These are phyloP conservation scores for Vimba vimba DNA, from an alignment of 2,113 vertebrate genomes.

Conservation along the genomic window DNA sequence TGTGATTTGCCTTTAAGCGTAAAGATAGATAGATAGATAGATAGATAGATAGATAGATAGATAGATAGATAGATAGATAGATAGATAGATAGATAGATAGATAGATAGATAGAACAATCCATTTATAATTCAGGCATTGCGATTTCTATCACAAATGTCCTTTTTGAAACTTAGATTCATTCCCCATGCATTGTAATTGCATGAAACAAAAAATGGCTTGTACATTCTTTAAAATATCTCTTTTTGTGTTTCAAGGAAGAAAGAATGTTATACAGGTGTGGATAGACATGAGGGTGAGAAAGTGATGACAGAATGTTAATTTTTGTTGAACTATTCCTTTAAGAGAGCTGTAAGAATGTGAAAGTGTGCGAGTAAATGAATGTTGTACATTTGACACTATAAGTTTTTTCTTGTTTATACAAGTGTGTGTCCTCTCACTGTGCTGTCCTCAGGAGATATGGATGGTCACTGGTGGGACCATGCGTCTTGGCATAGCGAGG, in stretches of 20 bases:
- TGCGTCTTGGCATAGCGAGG: conserved; percentile 90
- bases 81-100: too few relatives aligned
- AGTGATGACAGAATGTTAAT: background rate
- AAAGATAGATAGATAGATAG: too few relatives aligned
- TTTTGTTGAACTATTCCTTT: background rate
- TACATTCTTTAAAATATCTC: background rate
- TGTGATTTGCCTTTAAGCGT: too few relatives aligned
- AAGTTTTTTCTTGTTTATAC: background rate
- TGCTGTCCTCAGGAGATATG: conserved; percentile 91
- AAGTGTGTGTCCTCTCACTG: conserved; percentile 58
- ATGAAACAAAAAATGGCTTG: background rate
- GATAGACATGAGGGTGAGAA: background rate
- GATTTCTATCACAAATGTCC: background rate
- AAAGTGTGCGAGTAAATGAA: background rate
- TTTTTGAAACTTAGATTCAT: background rate
- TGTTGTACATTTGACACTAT: background rate
- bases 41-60: too few relatives aligned
- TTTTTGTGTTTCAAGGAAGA: background rate
- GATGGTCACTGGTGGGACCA: conserved; percentile 96
- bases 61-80: too few relatives aligned
- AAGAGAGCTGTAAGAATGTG: background rate
- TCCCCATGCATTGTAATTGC: background rate
- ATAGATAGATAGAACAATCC: too few relatives aligned
- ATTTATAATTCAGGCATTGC: too few relatives aligned
- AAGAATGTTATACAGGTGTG: background rate